Evolutionary conservation across 1,140 invertebrate species (phyloP).

Genomic region (Listronotus bonariensis): DNA sequence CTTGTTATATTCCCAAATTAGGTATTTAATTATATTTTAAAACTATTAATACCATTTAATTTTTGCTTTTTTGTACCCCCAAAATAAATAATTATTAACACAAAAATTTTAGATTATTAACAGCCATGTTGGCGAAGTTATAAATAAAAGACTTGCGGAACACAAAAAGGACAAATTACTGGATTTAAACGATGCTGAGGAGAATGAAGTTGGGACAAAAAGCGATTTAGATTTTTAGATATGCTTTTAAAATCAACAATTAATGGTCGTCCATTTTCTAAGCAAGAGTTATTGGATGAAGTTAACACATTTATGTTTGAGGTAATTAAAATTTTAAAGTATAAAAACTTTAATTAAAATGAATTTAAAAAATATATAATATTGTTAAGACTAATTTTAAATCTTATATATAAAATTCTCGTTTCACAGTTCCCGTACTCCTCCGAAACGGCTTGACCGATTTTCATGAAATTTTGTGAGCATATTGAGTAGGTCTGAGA

Average conservation of each 20-base stretch:
- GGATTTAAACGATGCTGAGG: conserved; percentile 12
- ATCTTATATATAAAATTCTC: too few relatives aligned
- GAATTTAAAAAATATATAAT: too few relatives aligned
- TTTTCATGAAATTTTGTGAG: too few relatives aligned
- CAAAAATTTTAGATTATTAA: conserved; percentile 60
- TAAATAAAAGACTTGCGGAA: conserved; percentile 54
- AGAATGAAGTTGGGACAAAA: conserved; percentile 56
- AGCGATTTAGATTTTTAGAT: conserved; percentile 74
- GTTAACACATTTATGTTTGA: conserved; percentile 88
- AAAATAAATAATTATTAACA: background rate
- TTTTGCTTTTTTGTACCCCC: background rate
- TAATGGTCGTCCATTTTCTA: conserved; percentile 61
- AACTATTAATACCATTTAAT: background rate
- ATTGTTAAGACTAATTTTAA: too few relatives aligned
- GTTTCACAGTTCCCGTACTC: too few relatives aligned
- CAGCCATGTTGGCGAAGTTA: conserved; percentile 68
- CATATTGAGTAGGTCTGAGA: too few relatives aligned
- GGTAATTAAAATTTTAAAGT: conserved; percentile 55
- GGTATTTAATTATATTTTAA: too few relatives aligned
- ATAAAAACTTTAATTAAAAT: too few relatives aligned
- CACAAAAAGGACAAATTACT: conserved; percentile 21
- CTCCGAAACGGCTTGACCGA: too few relatives aligned
- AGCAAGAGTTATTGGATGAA: conserved; percentile 77
- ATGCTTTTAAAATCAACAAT: conserved; percentile 64
- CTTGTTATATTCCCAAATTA: too few relatives aligned